These are phyloP conservation scores for Myotis planiceps DNA, from an alignment of 2,797 vertebrate species.

Conservation along the genomic window DNA sequence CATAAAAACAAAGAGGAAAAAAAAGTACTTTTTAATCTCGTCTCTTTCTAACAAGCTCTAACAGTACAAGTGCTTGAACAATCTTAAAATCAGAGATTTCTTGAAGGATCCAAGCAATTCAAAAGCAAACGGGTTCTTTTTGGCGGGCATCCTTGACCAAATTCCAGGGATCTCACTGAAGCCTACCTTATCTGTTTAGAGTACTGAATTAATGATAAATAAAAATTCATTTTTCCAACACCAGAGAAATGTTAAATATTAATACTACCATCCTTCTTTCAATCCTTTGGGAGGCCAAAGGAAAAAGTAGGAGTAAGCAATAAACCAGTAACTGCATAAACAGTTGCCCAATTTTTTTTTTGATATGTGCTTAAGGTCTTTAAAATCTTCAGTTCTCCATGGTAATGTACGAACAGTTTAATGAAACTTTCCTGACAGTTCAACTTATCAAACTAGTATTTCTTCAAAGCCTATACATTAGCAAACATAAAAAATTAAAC, in stretches of 20 bases:
- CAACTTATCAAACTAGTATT: slow-evolving; percentile 39
- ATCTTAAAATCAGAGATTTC: slow-evolving; percentile 14
- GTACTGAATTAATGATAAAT: slow-evolving; percentile 13
- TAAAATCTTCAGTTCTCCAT: slow-evolving; percentile 31
- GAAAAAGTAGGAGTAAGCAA: neutral
- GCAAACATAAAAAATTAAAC: slow-evolving; percentile 43
- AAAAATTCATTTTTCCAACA: slow-evolving; percentile 32
- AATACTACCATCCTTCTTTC: slow-evolving; percentile 39
- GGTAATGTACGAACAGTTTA: neutral
- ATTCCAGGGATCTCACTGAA: slow-evolving; percentile 61
- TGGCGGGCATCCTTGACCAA: neutral
- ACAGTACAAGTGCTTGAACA: slow-evolving; percentile 26
- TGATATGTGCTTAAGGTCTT: neutral
- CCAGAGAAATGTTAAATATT: slow-evolving; percentile 19
- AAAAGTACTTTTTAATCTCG: neutral
- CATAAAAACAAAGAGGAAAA: neutral
- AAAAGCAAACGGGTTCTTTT: slow-evolving; percentile 1
- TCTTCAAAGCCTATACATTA: slow-evolving; percentile 43
- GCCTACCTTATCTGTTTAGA: neutral
- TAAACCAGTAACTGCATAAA: slow-evolving; percentile 38
- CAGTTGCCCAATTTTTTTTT: neutral
- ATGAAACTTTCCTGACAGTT: slow-evolving; percentile 46
- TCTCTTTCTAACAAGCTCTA: slow-evolving; percentile 40
- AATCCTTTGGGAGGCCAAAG: neutral
- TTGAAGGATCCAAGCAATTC: slow-evolving; percentile 39